phyloP scores from a whole-genome alignment of 2,797 vertebrate species.

The Myotis findleyi region DNA sequence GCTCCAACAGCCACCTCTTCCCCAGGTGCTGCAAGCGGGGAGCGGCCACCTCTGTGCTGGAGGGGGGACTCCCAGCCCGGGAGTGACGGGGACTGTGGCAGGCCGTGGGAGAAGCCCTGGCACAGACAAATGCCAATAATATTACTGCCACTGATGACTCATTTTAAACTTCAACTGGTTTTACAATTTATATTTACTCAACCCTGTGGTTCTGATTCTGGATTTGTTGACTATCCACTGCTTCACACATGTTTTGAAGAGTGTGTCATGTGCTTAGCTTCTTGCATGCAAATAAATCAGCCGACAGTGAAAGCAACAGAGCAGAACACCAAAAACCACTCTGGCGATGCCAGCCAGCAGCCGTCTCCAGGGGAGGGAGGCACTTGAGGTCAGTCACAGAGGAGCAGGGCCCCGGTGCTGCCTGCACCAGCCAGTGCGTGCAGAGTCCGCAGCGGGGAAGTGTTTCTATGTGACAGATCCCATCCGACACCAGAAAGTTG shows the following conservation, averaged over 20 bases:
- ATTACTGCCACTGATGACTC: constrained; percentile 66
- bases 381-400: background rate
- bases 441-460: background rate
- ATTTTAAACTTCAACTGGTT: constrained; percentile 85
- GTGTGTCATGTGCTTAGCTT: constrained; percentile 7
- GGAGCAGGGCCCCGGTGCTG: background rate
- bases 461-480: background rate
- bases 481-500: background rate
- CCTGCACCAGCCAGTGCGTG: background rate
- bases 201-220: constrained; percentile 44
- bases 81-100: background rate
- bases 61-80: background rate
- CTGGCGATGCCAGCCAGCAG: constrained; percentile 46
- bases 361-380: background rate
- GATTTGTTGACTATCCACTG: constrained; percentile 23
- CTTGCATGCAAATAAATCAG: constrained; percentile 73
- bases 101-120: background rate
- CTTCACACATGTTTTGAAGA: constrained; percentile 29
- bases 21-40: background rate
- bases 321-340: constrained; percentile 29
- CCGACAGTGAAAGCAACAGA: constrained; percentile 56
- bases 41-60: background rate
- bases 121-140: background rate
- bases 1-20: background rate
- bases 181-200: constrained; percentile 63